phyloP scores from a whole-genome alignment of 2,113 vertebrate genomes.

The Hucho hucho region DNA sequence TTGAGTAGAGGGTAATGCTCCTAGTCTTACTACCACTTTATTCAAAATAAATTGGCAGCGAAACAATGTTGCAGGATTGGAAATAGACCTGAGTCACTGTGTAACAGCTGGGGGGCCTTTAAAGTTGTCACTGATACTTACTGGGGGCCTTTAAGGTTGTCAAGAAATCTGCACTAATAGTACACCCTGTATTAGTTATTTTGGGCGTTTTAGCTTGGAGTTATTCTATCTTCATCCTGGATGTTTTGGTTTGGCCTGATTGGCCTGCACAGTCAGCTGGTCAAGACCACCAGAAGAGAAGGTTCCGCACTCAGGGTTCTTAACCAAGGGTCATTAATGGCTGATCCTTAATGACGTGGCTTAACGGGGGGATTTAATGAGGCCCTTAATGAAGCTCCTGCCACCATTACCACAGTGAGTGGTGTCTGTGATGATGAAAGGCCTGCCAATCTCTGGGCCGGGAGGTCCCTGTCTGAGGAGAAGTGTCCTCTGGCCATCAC shows the following conservation, averaged over 20 bases:
- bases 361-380: constrained; percentile 76
- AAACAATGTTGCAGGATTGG: constrained; percentile 4
- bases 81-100: constrained; percentile 1
- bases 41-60: not conserved
- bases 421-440: constrained; percentile 65
- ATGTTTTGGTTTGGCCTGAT: constrained; percentile 47
- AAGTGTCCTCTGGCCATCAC: constrained; percentile 51
- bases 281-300: constrained; percentile 60
- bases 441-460: constrained; percentile 48
- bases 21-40: too few species aligned
- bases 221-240: too few species aligned
- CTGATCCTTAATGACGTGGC: constrained; percentile 68
- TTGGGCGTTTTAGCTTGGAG: too few species aligned
- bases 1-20: too few species aligned
- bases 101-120: not conserved
- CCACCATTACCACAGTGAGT: constrained; percentile 70
- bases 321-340: constrained; percentile 73
- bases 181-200: too few species aligned
- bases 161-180: too few species aligned
- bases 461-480: constrained; percentile 51
- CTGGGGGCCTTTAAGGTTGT: not conserved
- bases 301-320: constrained; percentile 50
- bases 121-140: not conserved
- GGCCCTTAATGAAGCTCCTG: constrained; percentile 76
- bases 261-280: constrained; percentile 46